Evolutionary conservation across 2,888 invertebrate genomes (phyloP).

Genomic region (Sylvicola cinctus): DNA sequence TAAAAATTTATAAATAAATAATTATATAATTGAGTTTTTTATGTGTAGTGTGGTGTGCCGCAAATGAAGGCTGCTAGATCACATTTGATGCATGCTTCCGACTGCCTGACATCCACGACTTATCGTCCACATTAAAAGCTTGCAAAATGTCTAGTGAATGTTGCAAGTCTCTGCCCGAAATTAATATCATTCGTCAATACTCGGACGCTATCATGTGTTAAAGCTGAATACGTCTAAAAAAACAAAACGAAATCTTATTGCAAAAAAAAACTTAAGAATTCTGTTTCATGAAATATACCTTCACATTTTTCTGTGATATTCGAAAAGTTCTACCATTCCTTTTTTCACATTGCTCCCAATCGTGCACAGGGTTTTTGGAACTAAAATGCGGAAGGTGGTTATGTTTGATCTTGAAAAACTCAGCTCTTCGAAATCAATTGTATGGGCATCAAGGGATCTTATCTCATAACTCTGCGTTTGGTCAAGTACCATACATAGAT

Average conservation of each 20-base stretch:
- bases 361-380: conserved; percentile 22
- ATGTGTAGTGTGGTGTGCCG: too few species aligned
- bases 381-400: conserved; percentile 21
- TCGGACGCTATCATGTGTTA: conserved; percentile 48
- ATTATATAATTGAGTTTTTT: too few species aligned
- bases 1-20: too few species aligned
- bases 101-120: too few species aligned
- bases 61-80: too few species aligned
- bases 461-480: conserved; percentile 31
- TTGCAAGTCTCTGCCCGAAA: background rate
- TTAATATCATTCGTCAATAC: conserved; percentile 35
- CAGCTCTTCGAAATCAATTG: conserved; percentile 27
- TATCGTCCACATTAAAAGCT: too few species aligned
- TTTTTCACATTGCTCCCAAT: conserved; percentile 22
- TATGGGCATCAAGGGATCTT: conserved; percentile 26
- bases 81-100: too few species aligned
- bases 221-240: conserved; percentile 40
- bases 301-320: conserved; percentile 14
- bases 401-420: conserved; percentile 22
- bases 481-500: too few species aligned
- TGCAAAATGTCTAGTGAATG: too few species aligned
- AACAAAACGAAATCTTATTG: background rate
- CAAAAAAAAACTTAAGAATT: background rate
- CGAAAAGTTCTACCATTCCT: conserved; percentile 16
- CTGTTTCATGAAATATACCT: too few species aligned